Conservation (phyloP, 2,113 vertebrate species). For the Peromyscus leucopus region DNA sequence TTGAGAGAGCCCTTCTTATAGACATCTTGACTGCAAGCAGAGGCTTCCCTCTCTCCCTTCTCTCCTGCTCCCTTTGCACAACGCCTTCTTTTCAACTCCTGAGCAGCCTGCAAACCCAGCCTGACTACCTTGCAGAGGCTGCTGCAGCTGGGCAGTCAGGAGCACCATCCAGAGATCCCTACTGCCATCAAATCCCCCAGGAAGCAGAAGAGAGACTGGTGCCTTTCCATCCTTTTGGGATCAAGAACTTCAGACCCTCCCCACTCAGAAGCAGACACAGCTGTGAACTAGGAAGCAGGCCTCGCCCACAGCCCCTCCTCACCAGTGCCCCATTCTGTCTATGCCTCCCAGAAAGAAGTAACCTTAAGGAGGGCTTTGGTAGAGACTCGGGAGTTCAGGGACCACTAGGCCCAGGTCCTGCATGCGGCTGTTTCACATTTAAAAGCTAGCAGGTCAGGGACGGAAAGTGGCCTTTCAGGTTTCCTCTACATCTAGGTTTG, state of each 20-base stretch:
- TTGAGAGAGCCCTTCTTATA: slow-evolving; percentile 30
- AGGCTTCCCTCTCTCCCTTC: not conserved
- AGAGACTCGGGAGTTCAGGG: slow-evolving; percentile 37
- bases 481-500: slow-evolving; percentile 21
- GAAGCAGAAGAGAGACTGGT: slow-evolving; percentile 44
- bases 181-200: slow-evolving; percentile 34
- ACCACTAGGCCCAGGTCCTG: slow-evolving; percentile 40
- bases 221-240: slow-evolving; percentile 53
- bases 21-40: slow-evolving; percentile 32
- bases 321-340: slow-evolving; percentile 20
- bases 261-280: slow-evolving; percentile 49
- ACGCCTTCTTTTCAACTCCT: slow-evolving; percentile 62
- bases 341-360: slow-evolving; percentile 19
- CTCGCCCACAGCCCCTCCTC: slow-evolving; percentile 70
- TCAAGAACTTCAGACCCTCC: slow-evolving; percentile 53
- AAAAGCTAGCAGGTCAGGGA: slow-evolving; percentile 12
- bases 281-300: slow-evolving; percentile 66
- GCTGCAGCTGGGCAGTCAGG: not conserved
- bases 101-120: slow-evolving; percentile 55
- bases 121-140: slow-evolving; percentile 34
- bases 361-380: slow-evolving; percentile 24
- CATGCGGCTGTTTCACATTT: not conserved
- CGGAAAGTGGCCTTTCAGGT: not conserved
- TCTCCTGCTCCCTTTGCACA: slow-evolving; percentile 38
- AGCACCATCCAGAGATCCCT: slow-evolving; percentile 29